phyloP scores from a whole-genome alignment of 2,797 vertebrate genomes.

The Fistularia commersonii region DNA sequence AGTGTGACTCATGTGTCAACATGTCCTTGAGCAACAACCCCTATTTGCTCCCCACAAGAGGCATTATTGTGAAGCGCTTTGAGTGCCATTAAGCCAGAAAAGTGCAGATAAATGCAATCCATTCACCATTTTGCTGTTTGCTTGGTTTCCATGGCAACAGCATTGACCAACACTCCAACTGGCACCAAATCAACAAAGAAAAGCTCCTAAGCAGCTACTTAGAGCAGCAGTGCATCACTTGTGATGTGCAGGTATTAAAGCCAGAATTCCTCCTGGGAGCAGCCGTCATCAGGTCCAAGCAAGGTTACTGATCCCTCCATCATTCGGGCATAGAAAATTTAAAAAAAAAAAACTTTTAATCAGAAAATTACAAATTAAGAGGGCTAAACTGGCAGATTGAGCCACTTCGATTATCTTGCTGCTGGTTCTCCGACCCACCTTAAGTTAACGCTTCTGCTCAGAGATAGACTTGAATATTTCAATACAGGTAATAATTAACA shows the following conservation, averaged over 20 bases:
- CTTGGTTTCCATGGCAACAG: slow-evolving; percentile 81
- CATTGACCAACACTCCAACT: slow-evolving; percentile 74
- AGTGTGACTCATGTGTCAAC: too few species aligned
- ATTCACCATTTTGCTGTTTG: slow-evolving; percentile 65
- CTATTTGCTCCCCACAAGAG: neutral
- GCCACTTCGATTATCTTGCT: too few species aligned
- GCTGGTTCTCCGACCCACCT: too few species aligned
- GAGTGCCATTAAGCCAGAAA: neutral
- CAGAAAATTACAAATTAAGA: neutral
- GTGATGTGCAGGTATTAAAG: slow-evolving; percentile 77
- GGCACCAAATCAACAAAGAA: slow-evolving; percentile 68
- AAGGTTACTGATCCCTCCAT: too few species aligned
- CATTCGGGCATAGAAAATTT: neutral
- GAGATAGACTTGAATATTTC: too few species aligned
- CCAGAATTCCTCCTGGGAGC: slow-evolving; percentile 51
- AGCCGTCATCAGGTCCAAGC: neutral
- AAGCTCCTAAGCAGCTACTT: slow-evolving; percentile 78
- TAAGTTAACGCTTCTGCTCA: too few species aligned
- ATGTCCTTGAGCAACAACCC: too few species aligned
- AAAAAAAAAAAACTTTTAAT: neutral
- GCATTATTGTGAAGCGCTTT: neutral
- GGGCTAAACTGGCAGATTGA: slow-evolving; percentile 11
- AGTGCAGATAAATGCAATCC: neutral
- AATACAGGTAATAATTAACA: too few species aligned
- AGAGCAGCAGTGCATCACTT: slow-evolving; percentile 71